phyloP scores from a whole-genome alignment of 2,113 vertebrate species.

The Laterallus jamaicensis region DNA sequence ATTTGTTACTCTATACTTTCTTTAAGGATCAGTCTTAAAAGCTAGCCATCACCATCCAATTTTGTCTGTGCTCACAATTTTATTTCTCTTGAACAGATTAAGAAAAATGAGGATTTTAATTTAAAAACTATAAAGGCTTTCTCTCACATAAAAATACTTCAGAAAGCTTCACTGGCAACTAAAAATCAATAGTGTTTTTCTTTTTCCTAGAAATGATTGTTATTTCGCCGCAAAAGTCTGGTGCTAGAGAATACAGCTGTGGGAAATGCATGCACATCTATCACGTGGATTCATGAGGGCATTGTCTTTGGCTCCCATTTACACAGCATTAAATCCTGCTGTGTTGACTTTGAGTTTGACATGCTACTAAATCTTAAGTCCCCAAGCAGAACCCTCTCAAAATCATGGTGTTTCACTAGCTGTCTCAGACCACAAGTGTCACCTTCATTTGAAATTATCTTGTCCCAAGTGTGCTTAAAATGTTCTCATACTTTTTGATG shows the following conservation, averaged over 20 bases:
- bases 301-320: conserved; percentile 38
- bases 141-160: not conserved
- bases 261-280: not conserved
- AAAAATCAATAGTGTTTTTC: conserved; percentile 22
- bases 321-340: conserved; percentile 31
- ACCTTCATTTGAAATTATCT: conserved; percentile 41
- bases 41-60: not conserved
- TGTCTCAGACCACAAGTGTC: conserved; percentile 19
- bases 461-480: conserved; percentile 3
- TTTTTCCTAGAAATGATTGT: not conserved
- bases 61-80: not conserved
- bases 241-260: not conserved
- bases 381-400: conserved; percentile 25
- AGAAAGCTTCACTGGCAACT: not conserved
- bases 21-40: not conserved
- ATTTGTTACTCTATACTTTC: not conserved
- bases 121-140: not conserved
- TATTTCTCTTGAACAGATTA: not conserved
- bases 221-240: not conserved
- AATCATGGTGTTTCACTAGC: not conserved
- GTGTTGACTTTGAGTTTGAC: conserved; percentile 54
- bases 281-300: not conserved
- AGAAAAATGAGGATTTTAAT: not conserved
- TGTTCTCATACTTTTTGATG: not conserved
- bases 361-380: conserved; percentile 39